Evolutionary conservation across 1,140 invertebrate species (phyloP), one percentile per base, ranked within the genome.

Genomic region (Anthonomus grandis): DNA sequence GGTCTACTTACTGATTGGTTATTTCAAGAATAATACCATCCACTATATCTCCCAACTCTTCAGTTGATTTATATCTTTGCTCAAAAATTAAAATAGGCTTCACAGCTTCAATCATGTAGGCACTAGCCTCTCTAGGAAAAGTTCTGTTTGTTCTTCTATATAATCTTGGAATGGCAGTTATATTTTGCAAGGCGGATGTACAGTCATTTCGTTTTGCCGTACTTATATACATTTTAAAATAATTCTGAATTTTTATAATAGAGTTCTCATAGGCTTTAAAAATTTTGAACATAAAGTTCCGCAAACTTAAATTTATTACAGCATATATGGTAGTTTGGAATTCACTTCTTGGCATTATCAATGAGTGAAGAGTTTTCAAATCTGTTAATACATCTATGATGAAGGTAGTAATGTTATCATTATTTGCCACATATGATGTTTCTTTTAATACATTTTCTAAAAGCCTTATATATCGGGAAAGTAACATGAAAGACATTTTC

Each of bases 81-180:
- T 82, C 70, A 70, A 89, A 89, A n/a, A 78, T 73, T 31, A 77
- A 73, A 4, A 90, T 72, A 5, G 83, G 77, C 44, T 78, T 77
- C 1, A 91, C 66, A 64, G 89, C 79, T 59, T 82, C 78, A 22
- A 83, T 80, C 27, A 95, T 84, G 72, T 95, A 95, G 21, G 78
- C 70, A 52, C 90, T 91, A 39, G 86, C 81, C 66, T 87, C 86
- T 1, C 83, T 84, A 0, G 91, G 91, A 37, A 85, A 79, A 63
- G 91, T 91, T 63, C 91, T 81, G 74, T 97, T 97, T 0, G 95
- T 98, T 70, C 93, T 85, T 65, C 94, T 80, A 73, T 94, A 98
- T 24, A 96, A 75, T 62, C 94, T 79, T 23, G 95, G 95, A 77
- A 97, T 91, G 69, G 97, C 92, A 62, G 83, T 89, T 2, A 96